A percentile compares a stretch with the other conserved stretches of the same genome.
Evolutionary conservation across 2,888 invertebrate genomes (phyloP).

Genomic region (Orthonychiurus folsomi): DNA sequence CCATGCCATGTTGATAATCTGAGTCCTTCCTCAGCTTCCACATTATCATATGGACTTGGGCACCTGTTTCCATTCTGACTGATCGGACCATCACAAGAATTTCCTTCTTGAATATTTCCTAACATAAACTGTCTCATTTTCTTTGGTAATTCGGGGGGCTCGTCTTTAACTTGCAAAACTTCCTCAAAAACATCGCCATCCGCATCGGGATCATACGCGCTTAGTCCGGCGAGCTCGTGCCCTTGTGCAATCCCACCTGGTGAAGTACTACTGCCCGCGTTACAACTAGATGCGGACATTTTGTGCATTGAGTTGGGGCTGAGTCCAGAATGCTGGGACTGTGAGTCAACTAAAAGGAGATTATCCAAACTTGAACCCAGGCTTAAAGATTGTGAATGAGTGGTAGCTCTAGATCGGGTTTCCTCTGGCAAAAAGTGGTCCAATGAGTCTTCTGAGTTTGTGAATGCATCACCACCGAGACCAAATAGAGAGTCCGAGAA

Average conservation of each 20-base stretch:
- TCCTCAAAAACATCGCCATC: constrained; percentile 36
- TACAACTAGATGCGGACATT: constrained; percentile 22
- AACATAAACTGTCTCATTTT: constrained; percentile 25
- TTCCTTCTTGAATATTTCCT: constrained; percentile 8
- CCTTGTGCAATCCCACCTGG: constrained; percentile 1
- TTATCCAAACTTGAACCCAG: constrained; percentile 37
- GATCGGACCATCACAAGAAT: not conserved
- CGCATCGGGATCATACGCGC: constrained; percentile 33
- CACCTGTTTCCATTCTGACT: constrained; percentile 21
- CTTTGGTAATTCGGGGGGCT: constrained; percentile 35
- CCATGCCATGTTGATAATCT: constrained; percentile 30
- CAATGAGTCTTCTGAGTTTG: constrained; percentile 24
- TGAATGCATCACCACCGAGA: not conserved
- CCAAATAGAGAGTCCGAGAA: constrained; percentile 32
- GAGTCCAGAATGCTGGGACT: constrained; percentile 33
- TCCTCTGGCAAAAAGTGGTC: constrained; percentile 26
- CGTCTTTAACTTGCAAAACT: constrained; percentile 13
- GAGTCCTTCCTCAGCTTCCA: constrained; percentile 30
- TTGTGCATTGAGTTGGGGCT: constrained; percentile 33
- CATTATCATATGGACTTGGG: constrained; percentile 39
- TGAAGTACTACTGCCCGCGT: constrained; percentile 13
- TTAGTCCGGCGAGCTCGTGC: constrained; percentile 15
- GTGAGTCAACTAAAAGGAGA: constrained; percentile 35
- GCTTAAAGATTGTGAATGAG: constrained; percentile 25
- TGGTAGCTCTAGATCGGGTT: constrained; percentile 16